phyloP scores from a whole-genome alignment of 2,113 vertebrate genomes.

The Daphoenositta chrysoptera region DNA sequence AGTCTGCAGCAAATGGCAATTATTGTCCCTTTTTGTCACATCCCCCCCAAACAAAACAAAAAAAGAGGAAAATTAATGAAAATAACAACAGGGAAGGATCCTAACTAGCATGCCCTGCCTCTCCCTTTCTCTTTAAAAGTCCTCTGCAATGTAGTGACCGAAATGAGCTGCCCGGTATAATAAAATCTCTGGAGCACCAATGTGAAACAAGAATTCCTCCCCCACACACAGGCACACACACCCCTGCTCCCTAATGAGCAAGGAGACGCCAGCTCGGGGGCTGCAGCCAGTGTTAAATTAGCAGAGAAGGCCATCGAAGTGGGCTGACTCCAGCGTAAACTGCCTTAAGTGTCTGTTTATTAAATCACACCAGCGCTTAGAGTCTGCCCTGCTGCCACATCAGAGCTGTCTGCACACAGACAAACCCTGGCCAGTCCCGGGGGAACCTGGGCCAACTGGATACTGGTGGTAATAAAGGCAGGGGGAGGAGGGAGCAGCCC shows the following conservation, averaged over 20 bases:
- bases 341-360: conserved; percentile 75
- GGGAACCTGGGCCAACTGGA: conserved; percentile 48
- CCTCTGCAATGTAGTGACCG: conserved; percentile 14
- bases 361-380: conserved; percentile 69
- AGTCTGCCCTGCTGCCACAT: conserved; percentile 68
- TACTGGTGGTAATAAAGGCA: conserved; percentile 16
- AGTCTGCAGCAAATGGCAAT: conserved; percentile 67
- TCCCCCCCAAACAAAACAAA: conserved; percentile 36
- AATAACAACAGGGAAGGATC: conserved; percentile 45
- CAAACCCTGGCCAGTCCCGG: conserved; percentile 46
- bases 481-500: background rate
- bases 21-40: conserved; percentile 64
- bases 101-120: conserved; percentile 5
- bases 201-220: conserved; percentile 32
- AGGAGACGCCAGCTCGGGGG: conserved; percentile 69
- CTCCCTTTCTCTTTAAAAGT: conserved; percentile 14
- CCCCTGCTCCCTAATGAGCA: conserved; percentile 64
- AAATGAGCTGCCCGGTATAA: conserved; percentile 65
- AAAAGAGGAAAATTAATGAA: conserved; percentile 54
- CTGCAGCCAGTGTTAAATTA: conserved; percentile 71
- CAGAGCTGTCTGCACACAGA: conserved; percentile 67
- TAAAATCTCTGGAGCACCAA: conserved; percentile 50
- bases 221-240: background rate
- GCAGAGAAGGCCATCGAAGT: conserved; percentile 69
- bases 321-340: conserved; percentile 68